phyloP scores from a whole-genome alignment of 2,113 vertebrate genomes.

The Actenoides hombroni region DNA sequence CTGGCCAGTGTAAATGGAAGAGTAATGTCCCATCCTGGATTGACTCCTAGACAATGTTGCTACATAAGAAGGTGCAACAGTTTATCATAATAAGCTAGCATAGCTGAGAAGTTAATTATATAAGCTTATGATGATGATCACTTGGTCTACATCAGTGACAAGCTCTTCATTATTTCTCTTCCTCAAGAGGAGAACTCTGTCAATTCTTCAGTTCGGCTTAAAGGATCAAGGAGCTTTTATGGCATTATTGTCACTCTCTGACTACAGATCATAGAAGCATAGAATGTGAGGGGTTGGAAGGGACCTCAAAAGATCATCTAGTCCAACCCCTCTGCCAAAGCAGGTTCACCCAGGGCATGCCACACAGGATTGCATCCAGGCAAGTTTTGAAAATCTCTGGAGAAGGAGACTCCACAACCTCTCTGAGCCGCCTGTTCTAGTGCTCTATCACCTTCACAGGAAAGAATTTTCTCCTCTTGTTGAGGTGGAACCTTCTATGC shows the following conservation, averaged over 20 bases:
- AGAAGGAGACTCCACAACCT: no score
- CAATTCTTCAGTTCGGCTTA: neutral
- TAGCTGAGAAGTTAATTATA: neutral
- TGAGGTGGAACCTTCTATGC: no score
- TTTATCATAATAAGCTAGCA: neutral
- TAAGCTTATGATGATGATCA: neutral
- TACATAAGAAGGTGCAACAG: neutral
- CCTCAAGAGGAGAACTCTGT: neutral
- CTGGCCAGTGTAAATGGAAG: neutral
- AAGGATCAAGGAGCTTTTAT: neutral
- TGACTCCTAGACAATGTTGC: neutral
- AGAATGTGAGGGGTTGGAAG: no score
- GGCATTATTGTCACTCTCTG: neutral
- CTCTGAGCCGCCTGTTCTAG: no score
- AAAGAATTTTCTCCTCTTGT: no score
- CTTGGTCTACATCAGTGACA: neutral
- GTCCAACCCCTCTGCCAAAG: no score
- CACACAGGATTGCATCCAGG: no score
- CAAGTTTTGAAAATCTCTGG: no score
- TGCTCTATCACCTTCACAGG: no score
- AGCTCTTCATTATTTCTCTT: neutral
- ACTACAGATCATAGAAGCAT: neutral
- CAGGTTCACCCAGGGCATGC: no score
- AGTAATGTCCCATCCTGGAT: neutral
- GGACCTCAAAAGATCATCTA: no score